Conservation (phyloP, 2,797 vertebrate genomes). For the Poecilia wingei region DNA sequence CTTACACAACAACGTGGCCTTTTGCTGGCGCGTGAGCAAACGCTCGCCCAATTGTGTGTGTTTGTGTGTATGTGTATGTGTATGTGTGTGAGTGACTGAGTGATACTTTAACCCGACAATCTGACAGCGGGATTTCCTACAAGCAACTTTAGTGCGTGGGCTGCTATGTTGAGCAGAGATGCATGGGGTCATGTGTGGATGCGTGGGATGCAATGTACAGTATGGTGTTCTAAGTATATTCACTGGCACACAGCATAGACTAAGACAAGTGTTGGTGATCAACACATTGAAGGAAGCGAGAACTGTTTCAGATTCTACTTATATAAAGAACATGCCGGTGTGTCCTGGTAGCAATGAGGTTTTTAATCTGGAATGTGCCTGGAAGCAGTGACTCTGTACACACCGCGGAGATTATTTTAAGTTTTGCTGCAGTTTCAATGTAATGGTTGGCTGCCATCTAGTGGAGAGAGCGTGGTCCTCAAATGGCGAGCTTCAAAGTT, state of each 20-base stretch:
- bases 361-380: constrained; percentile 16
- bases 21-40: constrained; percentile 49
- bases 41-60: constrained; percentile 32
- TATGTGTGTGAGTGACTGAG: constrained; percentile 53
- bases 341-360: background rate
- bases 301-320: constrained; percentile 2
- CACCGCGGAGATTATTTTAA: background rate
- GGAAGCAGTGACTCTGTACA: background rate
- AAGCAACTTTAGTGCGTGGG: constrained; percentile 73
- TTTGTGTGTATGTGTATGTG: too few relatives aligned
- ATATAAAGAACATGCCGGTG: background rate
- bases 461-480: constrained; percentile 28
- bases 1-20: constrained; percentile 46
- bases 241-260: constrained; percentile 12
- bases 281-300: constrained; percentile 8
- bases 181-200: constrained; percentile 73
- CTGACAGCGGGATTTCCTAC: constrained; percentile 76
- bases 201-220: constrained; percentile 70
- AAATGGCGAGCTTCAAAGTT: background rate
- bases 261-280: constrained; percentile 24
- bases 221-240: constrained; percentile 63
- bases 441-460: constrained; percentile 46
- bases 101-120: constrained; percentile 65
- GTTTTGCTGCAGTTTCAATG: background rate
- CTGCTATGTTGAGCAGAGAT: constrained; percentile 66